Evolutionary conservation across 2,888 invertebrate genomes (phyloP).

Genomic region (Mimumesa dahlbomi): DNA sequence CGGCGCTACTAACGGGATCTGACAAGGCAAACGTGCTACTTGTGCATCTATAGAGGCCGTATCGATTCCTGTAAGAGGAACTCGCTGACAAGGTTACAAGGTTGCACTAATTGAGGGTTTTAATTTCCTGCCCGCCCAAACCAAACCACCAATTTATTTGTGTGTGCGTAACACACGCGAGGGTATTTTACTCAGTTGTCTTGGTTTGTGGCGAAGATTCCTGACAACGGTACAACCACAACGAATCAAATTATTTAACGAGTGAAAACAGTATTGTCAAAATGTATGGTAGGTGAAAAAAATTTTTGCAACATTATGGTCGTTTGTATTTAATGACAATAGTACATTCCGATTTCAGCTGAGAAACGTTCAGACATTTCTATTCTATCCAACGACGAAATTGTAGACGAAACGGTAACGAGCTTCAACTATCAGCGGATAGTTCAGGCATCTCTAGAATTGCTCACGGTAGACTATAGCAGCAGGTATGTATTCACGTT

Average conservation of each 20-base stretch:
- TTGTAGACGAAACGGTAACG: background rate
- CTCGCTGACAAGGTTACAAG: slow-evolving; percentile 68
- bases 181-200: slow-evolving; percentile 10
- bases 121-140: slow-evolving; percentile 66
- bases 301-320: too few species aligned
- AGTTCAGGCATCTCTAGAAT: background rate
- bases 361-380: too few species aligned
- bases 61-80: slow-evolving; percentile 62
- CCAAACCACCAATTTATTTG: slow-evolving; percentile 50
- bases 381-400: background rate
- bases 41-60: slow-evolving; percentile 36
- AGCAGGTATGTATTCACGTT: slow-evolving; percentile 21
- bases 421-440: background rate
- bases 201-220: background rate
- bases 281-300: too few species aligned
- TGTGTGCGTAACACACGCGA: slow-evolving; percentile 40
- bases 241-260: background rate
- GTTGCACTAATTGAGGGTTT: slow-evolving; percentile 67
- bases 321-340: too few species aligned
- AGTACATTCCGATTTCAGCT: too few species aligned
- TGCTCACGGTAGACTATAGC: background rate
- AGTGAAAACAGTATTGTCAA: too few species aligned
- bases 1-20: slow-evolving; percentile 41
- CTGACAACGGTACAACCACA: too few species aligned
- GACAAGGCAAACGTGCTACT: slow-evolving; percentile 46